Evolutionary conservation across 2,888 invertebrate species (phyloP), one percentile per base, ranked within the genome.

Genomic region (Didymodactylos carnosus): DNA sequence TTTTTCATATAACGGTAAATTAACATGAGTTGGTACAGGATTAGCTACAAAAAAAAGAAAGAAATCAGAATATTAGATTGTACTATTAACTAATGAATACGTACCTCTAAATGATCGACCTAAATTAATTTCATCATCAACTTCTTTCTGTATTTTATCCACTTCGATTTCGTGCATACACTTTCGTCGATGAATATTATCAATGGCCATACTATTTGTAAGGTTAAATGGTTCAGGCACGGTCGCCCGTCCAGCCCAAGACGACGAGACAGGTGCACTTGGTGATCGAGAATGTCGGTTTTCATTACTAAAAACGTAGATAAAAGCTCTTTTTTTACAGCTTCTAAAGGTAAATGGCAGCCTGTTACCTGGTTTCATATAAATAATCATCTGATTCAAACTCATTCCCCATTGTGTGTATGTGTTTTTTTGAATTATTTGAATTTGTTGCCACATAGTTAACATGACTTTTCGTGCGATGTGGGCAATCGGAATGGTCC

Each of bases 1-100:
- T 76, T 82, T 81, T 77, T 82, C 81, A 79, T 78, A 83, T 35
- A 82, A 76, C 39, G 83, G 83, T 71, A 82, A 76, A 74, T 81
- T 81, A 39, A 83, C 80, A 78, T 83, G 82, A 29, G 82, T 81
- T 29, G 83, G 83, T 2, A 81, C 82, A 25, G 82, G 82, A 69
- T 78, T 78, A 16, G 83, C 83, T 77, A 82, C 81, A 75, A 83
- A 82, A 75, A 29, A 39, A 49, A n/a, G n/a, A n/a, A n/a, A n/a
- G n/a, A n/a, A n/a, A n/a, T n/a, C 8, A 43, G n/a, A 43, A n/a
- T 1, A n/a, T 7, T 16, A 16, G 1, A n/a, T n/a, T n/a, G 6
- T 43, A n/a, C n/a, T n/a, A n/a, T n/a, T n/a, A n/a, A n/a, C n/a
- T n/a, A n/a, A n/a, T n/a, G n/a, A n/a, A n/a, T 16, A 35, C 2